Evolutionary conservation across 1,140 invertebrate genomes (phyloP).

Genomic region (Dufourea novaeangliae): DNA sequence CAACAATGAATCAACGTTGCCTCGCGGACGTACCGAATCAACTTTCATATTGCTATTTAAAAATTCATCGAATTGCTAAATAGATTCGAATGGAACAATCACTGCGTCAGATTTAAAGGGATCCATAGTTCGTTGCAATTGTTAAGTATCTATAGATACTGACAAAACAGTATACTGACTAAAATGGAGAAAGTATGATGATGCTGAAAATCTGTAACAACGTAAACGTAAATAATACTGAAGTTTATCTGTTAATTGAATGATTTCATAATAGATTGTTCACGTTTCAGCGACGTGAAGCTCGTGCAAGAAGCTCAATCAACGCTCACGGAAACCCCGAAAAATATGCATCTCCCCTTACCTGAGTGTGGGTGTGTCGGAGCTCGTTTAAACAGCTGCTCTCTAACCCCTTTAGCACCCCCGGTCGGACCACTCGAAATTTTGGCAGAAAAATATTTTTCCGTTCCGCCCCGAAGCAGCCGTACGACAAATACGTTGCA

Average conservation of each 20-base stretch:
- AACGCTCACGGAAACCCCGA: neutral
- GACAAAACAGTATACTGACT: no score
- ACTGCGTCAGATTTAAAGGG: no score
- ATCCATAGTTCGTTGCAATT: no score
- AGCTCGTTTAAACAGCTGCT: slow-evolving; percentile 52
- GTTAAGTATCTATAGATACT: no score
- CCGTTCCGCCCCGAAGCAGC: slow-evolving; percentile 31
- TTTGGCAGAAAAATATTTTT: slow-evolving; percentile 55
- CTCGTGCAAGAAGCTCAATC: slow-evolving; percentile 8
- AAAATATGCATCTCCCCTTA: slow-evolving; percentile 19
- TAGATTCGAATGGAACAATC: no score
- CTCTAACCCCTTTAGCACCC: slow-evolving; percentile 44
- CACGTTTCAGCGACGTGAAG: neutral
- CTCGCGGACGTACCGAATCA: no score
- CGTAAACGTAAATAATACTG: no score
- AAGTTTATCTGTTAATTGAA: no score
- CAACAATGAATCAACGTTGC: neutral
- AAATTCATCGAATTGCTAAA: no score
- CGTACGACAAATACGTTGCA: slow-evolving; percentile 18
- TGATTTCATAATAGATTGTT: neutral
- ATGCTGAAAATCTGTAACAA: no score
- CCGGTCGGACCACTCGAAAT: slow-evolving; percentile 17
- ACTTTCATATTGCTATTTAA: no score
- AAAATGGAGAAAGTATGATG: no score
- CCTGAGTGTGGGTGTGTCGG: slow-evolving; percentile 39